Evolutionary conservation across 2,113 vertebrate genomes (phyloP).

Genomic region (Athene cunicularia): DNA sequence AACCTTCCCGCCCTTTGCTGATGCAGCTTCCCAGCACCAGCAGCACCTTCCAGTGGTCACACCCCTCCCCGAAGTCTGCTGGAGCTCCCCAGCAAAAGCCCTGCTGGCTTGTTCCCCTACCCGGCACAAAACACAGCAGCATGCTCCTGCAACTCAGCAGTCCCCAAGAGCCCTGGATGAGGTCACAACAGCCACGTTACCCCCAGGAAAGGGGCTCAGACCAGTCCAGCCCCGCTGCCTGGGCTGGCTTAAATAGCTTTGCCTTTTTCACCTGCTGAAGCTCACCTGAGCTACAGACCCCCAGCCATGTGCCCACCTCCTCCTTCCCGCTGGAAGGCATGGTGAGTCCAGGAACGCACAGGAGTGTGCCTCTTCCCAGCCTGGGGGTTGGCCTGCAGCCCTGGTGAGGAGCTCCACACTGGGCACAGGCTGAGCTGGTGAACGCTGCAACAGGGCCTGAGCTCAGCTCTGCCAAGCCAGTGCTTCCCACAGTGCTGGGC

Average conservation of each 20-base stretch:
- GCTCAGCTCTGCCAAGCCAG: not conserved
- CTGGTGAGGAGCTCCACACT: not conserved
- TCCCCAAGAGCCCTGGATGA: too few species aligned
- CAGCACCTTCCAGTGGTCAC: not conserved
- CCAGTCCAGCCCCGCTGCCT: fast-evolving
- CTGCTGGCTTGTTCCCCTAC: not conserved
- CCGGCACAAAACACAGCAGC: not conserved
- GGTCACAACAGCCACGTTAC: too few species aligned
- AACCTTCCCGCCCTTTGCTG: not conserved
- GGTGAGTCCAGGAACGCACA: too few species aligned
- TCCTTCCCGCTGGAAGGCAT: not conserved
- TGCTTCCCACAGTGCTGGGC: fast-evolving
- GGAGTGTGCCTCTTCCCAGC: not conserved
- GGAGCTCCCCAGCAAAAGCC: not conserved
- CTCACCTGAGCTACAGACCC: not conserved
- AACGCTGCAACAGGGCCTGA: not conserved
- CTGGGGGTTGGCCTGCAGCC: fast-evolving
- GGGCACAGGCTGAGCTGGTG: fast-evolving
- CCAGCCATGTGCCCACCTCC: not conserved
- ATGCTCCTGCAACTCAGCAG: fast-evolving
- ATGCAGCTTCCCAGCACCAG: not conserved
- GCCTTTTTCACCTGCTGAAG: not conserved
- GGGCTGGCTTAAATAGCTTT: not conserved
- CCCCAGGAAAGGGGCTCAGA: too few species aligned
- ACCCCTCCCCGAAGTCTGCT: fast-evolving